Percentiles rank a stretch among this genome's conserved stretches.
phyloP scores from a whole-genome alignment of 2,113 vertebrate genomes.

The Lycaon pictus region DNA sequence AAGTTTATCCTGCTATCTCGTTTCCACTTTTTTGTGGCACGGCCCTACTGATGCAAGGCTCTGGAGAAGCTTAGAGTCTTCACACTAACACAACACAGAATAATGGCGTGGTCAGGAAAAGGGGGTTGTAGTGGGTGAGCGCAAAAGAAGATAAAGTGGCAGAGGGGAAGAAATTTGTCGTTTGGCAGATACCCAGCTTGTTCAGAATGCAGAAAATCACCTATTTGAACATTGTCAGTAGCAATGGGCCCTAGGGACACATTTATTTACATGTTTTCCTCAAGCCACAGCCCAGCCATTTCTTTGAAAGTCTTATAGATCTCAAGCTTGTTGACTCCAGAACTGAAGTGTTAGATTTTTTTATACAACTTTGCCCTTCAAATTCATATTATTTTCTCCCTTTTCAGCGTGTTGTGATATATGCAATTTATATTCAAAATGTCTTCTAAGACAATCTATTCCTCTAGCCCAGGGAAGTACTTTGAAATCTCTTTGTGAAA shows the following conservation, averaged over 20 bases:
- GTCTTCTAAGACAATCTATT: not conserved
- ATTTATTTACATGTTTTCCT: not conserved
- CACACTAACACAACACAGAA: not conserved
- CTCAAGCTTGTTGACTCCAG: not conserved
- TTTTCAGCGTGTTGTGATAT: not conserved
- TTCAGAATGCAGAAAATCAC: not conserved
- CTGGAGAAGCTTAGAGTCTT: too few species aligned
- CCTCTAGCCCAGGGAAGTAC: not conserved
- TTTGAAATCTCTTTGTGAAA: not conserved
- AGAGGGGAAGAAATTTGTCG: not conserved
- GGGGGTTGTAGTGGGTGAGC: accelerated
- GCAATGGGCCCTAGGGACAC: not conserved
- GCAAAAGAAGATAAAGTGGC: not conserved
- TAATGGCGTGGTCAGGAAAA: accelerated
- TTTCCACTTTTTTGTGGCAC: not conserved
- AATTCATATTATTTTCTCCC: not conserved
- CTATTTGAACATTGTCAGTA: accelerated
- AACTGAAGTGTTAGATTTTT: not conserved
- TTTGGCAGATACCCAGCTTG: not conserved
- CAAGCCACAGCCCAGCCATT: not conserved
- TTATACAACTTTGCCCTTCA: not conserved
- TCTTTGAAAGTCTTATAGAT: not conserved
- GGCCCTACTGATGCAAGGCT: accelerated
- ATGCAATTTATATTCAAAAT: not conserved
- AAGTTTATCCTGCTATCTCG: not conserved